Percentiles rank a stretch among this genome's conserved stretches.
Evolutionary conservation across 2,797 vertebrate genomes (phyloP).

Genomic region (Gymnodraco acuticeps): DNA sequence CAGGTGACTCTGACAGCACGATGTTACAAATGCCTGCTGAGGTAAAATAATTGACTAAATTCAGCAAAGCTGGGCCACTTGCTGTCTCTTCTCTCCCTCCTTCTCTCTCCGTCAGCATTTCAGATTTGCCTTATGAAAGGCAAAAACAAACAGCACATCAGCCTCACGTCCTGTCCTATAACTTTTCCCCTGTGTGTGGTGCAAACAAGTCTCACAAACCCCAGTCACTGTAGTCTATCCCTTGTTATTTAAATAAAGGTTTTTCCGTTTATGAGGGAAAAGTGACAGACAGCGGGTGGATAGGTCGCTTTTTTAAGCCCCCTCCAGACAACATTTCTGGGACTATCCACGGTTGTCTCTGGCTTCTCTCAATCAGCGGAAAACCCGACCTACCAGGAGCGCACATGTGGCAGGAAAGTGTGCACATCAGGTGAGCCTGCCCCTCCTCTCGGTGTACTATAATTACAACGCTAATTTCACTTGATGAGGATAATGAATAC

Average conservation of each 20-base stretch:
- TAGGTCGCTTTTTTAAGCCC: slow-evolving; percentile 62
- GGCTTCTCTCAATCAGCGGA: slow-evolving; percentile 76
- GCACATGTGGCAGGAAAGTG: slow-evolving; percentile 59
- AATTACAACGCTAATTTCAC: slow-evolving; percentile 47
- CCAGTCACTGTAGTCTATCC: slow-evolving; percentile 37
- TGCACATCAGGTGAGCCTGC: slow-evolving; percentile 69
- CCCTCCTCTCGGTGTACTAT: slow-evolving; percentile 67
- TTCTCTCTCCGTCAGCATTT: slow-evolving; percentile 56
- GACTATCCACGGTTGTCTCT: slow-evolving; percentile 81
- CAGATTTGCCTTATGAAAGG: slow-evolving; percentile 39
- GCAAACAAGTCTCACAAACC: slow-evolving; percentile 50
- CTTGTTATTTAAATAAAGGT: slow-evolving; percentile 31
- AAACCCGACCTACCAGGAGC: slow-evolving; percentile 54
- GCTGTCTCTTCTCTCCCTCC: slow-evolving; percentile 64
- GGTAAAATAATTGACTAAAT: slow-evolving; percentile 59
- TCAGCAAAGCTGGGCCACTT: slow-evolving; percentile 46
- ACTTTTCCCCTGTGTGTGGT: slow-evolving; percentile 71
- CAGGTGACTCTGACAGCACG: slow-evolving; percentile 36
- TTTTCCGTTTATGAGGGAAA: slow-evolving; percentile 72
- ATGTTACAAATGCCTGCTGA: slow-evolving; percentile 49
- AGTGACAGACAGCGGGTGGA: slow-evolving; percentile 79
- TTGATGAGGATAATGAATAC: slow-evolving; percentile 51
- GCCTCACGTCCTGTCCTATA: slow-evolving; percentile 75
- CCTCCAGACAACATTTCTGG: slow-evolving; percentile 55
- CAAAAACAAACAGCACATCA: slow-evolving; percentile 51